phyloP scores from a whole-genome alignment of 1,140 invertebrate species.

The Drosophila pallidifrons region DNA sequence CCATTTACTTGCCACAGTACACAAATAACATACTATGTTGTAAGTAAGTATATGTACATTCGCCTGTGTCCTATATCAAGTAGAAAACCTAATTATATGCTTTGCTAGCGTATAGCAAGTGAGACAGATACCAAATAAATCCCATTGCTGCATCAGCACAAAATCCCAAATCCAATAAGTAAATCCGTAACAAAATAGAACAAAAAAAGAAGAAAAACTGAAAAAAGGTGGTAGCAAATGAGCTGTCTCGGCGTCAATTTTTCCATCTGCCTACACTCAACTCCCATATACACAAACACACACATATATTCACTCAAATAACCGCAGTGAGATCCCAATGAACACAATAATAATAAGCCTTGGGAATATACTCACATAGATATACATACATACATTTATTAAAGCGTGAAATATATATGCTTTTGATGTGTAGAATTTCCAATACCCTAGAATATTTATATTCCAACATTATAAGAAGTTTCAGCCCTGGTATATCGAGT shows the following conservation, averaged over 20 bases:
- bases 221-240: conserved; percentile 30
- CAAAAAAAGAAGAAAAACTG: conserved; percentile 16
- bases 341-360: conserved; percentile 70
- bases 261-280: conserved; percentile 10
- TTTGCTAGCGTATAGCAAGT: conserved; percentile 36
- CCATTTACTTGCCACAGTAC: conserved; percentile 10
- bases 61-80: conserved; percentile 42
- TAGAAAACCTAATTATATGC: conserved; percentile 71
- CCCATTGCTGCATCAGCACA: conserved; percentile 72
- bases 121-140: conserved; percentile 51
- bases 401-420: conserved; percentile 48
- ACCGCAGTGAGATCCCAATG: conserved; percentile 34
- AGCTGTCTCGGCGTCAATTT: conserved; percentile 42
- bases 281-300: neutral
- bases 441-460: conserved; percentile 13
- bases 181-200: conserved; percentile 51
- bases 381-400: conserved; percentile 4
- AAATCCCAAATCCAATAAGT: conserved; percentile 81
- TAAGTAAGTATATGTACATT: neutral
- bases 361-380: conserved; percentile 48
- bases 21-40: neutral
- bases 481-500: no score
- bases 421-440: neutral
- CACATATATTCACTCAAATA: conserved; percentile 1
- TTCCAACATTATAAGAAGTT: no score